Percentiles rank a stretch among this genome's conserved stretches.
Evolutionary conservation across 2,113 vertebrate species (phyloP).

Genomic region (Quiscalus mexicanus): DNA sequence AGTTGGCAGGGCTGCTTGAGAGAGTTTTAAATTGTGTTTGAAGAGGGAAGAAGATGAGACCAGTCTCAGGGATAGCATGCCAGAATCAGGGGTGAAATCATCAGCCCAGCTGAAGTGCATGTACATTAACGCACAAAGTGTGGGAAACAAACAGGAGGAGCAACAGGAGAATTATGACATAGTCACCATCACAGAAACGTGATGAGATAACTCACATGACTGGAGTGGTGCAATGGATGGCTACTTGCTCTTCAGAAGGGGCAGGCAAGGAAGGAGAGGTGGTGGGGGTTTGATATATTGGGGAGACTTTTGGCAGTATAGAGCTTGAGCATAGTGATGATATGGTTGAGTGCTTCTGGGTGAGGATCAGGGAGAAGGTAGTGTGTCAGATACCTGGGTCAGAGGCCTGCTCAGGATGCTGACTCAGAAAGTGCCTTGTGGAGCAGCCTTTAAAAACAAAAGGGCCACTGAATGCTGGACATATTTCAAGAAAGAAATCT

Average conservation of each 20-base stretch:
- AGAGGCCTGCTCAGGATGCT: not conserved
- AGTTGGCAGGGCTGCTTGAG: not conserved
- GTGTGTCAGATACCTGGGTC: not conserved
- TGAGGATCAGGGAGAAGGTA: not conserved
- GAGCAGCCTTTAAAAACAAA: not conserved
- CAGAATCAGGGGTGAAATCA: not conserved
- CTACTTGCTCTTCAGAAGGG: not conserved
- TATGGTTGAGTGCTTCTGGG: not conserved
- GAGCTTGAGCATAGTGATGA: not conserved
- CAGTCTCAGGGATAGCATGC: not conserved
- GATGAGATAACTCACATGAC: rapidly evolving
- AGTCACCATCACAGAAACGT: rapidly evolving
- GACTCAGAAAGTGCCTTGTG: not conserved
- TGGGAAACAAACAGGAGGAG: not conserved
- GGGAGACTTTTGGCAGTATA: not conserved
- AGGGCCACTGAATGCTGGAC: not conserved
- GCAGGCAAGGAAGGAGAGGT: not conserved
- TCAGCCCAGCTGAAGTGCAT: not conserved
- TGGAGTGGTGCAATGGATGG: not conserved
- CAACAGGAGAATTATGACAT: not conserved
- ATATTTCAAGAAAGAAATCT: not conserved
- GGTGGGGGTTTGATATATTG: rapidly evolving
- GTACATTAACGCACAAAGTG: not conserved
- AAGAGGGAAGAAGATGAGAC: not conserved
- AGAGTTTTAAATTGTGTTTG: not conserved